Base-by-base conservation (phyloP, 2,888 invertebrate species). In the Dicranocentrus wangi region DNA sequence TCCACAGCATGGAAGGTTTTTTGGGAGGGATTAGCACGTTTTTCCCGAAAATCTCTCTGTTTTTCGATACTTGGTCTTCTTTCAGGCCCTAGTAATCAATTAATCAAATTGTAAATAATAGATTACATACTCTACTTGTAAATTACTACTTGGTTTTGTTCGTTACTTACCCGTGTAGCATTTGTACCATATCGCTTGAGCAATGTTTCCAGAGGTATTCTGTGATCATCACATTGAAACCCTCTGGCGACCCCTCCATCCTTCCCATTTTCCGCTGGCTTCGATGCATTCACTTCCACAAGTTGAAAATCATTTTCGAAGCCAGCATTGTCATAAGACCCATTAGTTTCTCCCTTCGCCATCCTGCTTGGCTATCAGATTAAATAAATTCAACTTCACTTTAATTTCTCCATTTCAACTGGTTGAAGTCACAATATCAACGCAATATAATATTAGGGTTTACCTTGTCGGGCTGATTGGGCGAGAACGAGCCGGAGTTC, bases 141-240 rank as follows among this genome's bases (percentile, higher is more conserved):
- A n/a, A n/a, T n/a, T n/a, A n/a, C n/a, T n/a, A n/a, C n/a, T n/a
- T n/a, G n/a, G n/a, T n/a, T n/a, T n/a, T n/a, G n/a, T n/a, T n/a
- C n/a, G n/a, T n/a, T n/a, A 27, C 53, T 72, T 78, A 81, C 84
- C 8, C 63, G 73, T n/a, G 61, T 89, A 17, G 90, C 89, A 87
- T 91, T 89, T 61, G 90, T 89, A 66, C 88, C 89, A 58, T 90
- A 88, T 55, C 90, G 87, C 42, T 88, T 87, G 84, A 89, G 90
- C 47, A 92, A 87, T 84, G 91, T 91, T 71, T 90, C 90, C 66
- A 91, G 87, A 25, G 90, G 89, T 73, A 92, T 88, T 87, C 89
- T 89, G 87, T 92, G 92, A 86, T 91, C 91, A 87, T 91, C 91
- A 88, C 91, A 90, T 84, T 90, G 89, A 84, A 91, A 87, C 87